Base-by-base conservation (phyloP, 2,797 vertebrate species). In the Cottoperca gobio region DNA sequence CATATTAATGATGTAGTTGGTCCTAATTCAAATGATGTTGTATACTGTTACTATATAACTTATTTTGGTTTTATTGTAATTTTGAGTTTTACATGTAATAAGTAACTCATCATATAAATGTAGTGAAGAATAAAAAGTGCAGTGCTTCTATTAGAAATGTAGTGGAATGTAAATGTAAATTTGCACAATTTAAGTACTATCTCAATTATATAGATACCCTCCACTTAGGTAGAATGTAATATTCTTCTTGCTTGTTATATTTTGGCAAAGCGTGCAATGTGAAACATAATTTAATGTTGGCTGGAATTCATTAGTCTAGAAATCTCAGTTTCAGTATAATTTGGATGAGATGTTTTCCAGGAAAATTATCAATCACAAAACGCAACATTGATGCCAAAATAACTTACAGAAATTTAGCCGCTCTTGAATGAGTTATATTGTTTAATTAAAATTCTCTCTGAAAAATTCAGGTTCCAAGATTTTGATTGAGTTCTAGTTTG, bases 381-480 rank as follows among this genome's bases (percentile, higher is more conserved):
- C 49, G 8, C 21, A 31, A 31, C 13, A 17, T 42, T 42, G 45
- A 21, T 24, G 16, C 19, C 16, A 49, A 42, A 65, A 33, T 0
- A 63, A 12, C 3, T 31, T 31, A 17, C 1, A 37, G 10, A 14
- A 14, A 33, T 55, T 21, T 17, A 33, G n/a, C n/a, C 26, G 17
- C 12, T 12, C 48, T 58, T n/a, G 11, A 50, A 28, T 2, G 40
- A 31, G 11, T 8, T 9, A 4, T 59, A 43, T 43, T 45, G 19
- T 70, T 58, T 58, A 3, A 12, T n/a, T 37, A 6, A 11, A 37
- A n/a, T 11, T 26, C 2, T 50, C 5, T 53, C 24, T 45, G 48
- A 37, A 53, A 67, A 70, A 40, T 19, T 21, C 26, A 13, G 17
- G 10, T 19, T 80, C 59, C 60, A 77, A 49, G 40, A 60, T 68